Conservation (phyloP, 2,888 invertebrate genomes). For the Gastrophysa polygoni region DNA sequence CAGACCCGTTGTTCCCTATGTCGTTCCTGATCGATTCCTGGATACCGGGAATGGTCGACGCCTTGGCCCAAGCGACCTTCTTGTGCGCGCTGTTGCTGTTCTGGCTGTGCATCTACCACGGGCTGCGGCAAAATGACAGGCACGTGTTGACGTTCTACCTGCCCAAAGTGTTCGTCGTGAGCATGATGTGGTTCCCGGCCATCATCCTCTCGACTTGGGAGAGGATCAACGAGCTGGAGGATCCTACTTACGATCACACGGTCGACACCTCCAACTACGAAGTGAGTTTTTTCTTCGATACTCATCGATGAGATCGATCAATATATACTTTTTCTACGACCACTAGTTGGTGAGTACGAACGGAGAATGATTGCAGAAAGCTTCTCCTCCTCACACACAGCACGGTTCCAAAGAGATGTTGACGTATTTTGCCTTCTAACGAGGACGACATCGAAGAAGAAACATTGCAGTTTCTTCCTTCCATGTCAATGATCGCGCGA, state of each 20-base stretch:
- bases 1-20: constrained; percentile 94
- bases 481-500: no score
- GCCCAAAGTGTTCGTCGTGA: constrained; percentile 86
- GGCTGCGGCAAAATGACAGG: constrained; percentile 91
- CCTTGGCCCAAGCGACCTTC: constrained; percentile 88
- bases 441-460: no score
- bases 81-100: constrained; percentile 86
- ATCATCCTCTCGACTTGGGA: constrained; percentile 89
- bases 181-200: constrained; percentile 85
- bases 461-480: no score
- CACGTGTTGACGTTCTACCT: constrained; percentile 86
- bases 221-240: constrained; percentile 83
- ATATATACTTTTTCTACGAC: background rate
- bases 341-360: no score
- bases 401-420: no score
- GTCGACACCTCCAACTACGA: constrained; percentile 83
- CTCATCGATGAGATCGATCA: background rate
- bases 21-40: constrained; percentile 88
- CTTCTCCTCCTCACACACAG: no score
- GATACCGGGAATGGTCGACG: constrained; percentile 91
- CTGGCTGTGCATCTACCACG: constrained; percentile 96
- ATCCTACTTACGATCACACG: constrained; percentile 92
- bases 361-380: no score
- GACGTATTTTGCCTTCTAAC: no score
- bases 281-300: constrained; percentile 61